Base-by-base conservation (phyloP, 2,797 vertebrate species). In the Vireo griseus region DNA sequence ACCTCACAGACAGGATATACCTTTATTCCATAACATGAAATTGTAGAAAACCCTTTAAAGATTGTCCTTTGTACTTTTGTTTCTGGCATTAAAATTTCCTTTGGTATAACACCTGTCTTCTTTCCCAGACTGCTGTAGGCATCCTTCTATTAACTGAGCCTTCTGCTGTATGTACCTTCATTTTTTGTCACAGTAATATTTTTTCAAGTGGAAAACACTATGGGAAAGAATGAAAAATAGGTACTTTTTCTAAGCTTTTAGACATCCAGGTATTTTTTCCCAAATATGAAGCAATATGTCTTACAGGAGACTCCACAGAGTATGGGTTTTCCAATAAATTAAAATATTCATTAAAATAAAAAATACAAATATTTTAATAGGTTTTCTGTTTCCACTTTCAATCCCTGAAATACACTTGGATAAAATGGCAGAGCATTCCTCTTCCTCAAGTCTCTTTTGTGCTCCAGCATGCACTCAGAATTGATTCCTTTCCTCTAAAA, bases 401-500 rank as follows among this genome's bases (percentile, higher is more conserved):
- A 16, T 44, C 37, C 35, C 48, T 86, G 39, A 62, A 83, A 65
- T 62, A 62, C 21, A 22, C 28, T 69, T 82, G 86, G 71, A 63
- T 55, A 86, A 89, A 82, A 50, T 74, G 86, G 31, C 54, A 83
- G 59, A 78, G 33, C 51, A 42, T 58, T 75, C 75, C 28, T 79
- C 22, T 93, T 73, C 40, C 29, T 24, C 54, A 37, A 89, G 51
- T 59, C 66, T 86, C 75, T 72, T 82, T 51, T 73, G 73, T 78
- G 82, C 66, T 84, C 51, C 26, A 75, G 40, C 33, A 55, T 51
- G 33, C 24, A 40, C 55, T 81, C 26, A 3, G 48, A 90, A 88
- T 61, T 83, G 76, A 69, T 92, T 96, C 59, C 82, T 93, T 88
- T 80, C 91, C 66, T 87, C 73, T 84, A 21, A 78, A 65, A 59